Conservation (phyloP, 2,888 invertebrate genomes). For the Panopea generosa region DNA sequence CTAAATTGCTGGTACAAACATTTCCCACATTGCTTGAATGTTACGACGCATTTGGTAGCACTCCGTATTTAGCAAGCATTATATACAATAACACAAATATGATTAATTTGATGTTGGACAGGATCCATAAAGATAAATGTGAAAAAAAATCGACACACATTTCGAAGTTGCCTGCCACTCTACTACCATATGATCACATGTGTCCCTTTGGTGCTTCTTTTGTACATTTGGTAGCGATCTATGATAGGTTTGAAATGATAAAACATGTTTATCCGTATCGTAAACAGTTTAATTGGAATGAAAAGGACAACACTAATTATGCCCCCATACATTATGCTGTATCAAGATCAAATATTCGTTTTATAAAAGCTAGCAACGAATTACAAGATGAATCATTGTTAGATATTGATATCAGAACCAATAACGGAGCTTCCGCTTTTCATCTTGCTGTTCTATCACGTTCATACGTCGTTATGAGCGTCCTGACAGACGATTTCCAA, state of each 20-base stretch:
- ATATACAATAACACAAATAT: not conserved
- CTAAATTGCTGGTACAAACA: not conserved
- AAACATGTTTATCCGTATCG: not conserved
- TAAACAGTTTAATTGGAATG: constrained; percentile 1
- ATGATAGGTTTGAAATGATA: constrained; percentile 12
- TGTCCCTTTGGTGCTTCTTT: constrained; percentile 16
- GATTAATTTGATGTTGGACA: not conserved
- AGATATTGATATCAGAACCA: not conserved
- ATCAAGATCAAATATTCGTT: not conserved
- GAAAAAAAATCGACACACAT: not conserved
- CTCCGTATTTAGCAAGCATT: constrained; percentile 6
- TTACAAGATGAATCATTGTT: too few relatives aligned
- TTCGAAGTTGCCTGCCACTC: not conserved
- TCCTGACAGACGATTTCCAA: not conserved
- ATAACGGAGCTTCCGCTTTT: not conserved
- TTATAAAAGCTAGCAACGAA: not conserved
- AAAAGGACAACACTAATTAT: not conserved
- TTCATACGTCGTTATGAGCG: not conserved
- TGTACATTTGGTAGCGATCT: constrained; percentile 15
- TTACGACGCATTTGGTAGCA: constrained; percentile 6
- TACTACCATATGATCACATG: not conserved
- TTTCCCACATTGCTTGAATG: constrained; percentile 1
- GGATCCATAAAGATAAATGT: not conserved
- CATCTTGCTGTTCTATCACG: not conserved
- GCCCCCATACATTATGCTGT: not conserved